Percentiles rank a stretch among this genome's conserved stretches.
These are phyloP conservation scores for Conopomorpha cramerella DNA, from an alignment of 1,140 invertebrate species.

Conservation along the genomic window DNA sequence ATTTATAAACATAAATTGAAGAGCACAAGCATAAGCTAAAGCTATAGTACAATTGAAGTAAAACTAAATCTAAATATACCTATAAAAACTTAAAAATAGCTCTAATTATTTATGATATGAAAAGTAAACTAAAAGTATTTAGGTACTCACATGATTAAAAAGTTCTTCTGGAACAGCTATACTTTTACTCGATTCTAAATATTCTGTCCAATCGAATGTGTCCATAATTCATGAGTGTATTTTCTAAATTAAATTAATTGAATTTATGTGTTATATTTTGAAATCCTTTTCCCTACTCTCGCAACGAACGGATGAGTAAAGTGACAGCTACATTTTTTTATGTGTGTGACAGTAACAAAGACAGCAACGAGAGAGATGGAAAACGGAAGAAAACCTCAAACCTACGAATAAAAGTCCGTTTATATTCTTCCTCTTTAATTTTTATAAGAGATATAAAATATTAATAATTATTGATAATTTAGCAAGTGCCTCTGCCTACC, in stretches of 20 bases:
- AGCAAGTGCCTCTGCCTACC: no score
- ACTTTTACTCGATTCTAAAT: constrained; percentile 41
- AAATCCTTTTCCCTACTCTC: no score
- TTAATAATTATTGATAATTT: no score
- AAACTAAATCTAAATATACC: no score
- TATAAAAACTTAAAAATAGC: neutral
- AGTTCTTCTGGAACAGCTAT: constrained; percentile 47
- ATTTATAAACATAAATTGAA: neutral
- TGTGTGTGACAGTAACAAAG: neutral
- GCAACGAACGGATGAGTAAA: no score
- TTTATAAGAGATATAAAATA: no score
- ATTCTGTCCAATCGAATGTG: constrained; percentile 48
- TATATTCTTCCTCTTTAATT: no score
- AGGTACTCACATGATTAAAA: constrained; percentile 56
- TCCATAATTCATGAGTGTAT: constrained; percentile 10
- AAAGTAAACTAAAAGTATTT: no score
- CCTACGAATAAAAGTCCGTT: neutral
- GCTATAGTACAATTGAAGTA: no score
- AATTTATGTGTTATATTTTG: no score
- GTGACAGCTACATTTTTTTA: neutral
- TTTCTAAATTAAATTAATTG: neutral
- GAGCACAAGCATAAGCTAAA: no score
- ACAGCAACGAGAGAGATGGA: neutral
- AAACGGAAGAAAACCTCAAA: neutral
- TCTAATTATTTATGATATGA: neutral